Base-by-base conservation (phyloP, 2,888 invertebrate species). In the Parnassius orleans region DNA sequence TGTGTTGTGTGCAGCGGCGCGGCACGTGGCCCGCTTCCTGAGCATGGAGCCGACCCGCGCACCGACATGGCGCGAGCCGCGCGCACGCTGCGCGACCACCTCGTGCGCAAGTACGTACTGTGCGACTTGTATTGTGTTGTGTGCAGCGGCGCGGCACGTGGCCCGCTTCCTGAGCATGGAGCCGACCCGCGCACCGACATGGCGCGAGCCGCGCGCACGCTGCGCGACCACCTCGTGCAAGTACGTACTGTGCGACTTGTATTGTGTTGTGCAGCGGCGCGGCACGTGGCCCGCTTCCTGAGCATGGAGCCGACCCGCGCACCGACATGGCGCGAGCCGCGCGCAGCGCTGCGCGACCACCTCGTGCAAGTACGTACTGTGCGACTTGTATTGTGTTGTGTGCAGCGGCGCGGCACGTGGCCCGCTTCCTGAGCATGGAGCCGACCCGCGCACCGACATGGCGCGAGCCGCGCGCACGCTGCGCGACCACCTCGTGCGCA, bases 121-220 rank as follows among this genome's bases (percentile, higher is more conserved):
- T 19, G 19, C 19, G 19, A 19, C 19, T 19, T 19, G 19, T 19
- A 2, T 9, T 10, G 46, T 41, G 9, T 3, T 48, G 19, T 15
- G 15, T 41, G 7, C 65, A 90, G 98, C 98, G 60, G 99, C 99
- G 10, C 97, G 95, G 0, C 99, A 99, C 79, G 96, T 99, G 54
- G 97, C 98, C 72, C 93, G 99, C 52, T 99, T 98, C 86, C 92
- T 98, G 51, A 95, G 96, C 60, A 97, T 99, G 95, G 98, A 98
- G 87, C 97, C 11, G 91, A 91, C 74, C 89, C 90, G 0, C 77
- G 87, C 12, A 76, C 73, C 10, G 86, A 83, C 48, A 87, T 91
- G 85, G 77, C 81, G 9, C 74, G 73, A 5, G 92, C 92, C 1
- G 88, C 90, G 2, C 71, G 72, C 66, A 87, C 90, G 2, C 77